Base-by-base conservation (phyloP, 2,797 vertebrate species). In the Orientallactaga sibirica region DNA sequence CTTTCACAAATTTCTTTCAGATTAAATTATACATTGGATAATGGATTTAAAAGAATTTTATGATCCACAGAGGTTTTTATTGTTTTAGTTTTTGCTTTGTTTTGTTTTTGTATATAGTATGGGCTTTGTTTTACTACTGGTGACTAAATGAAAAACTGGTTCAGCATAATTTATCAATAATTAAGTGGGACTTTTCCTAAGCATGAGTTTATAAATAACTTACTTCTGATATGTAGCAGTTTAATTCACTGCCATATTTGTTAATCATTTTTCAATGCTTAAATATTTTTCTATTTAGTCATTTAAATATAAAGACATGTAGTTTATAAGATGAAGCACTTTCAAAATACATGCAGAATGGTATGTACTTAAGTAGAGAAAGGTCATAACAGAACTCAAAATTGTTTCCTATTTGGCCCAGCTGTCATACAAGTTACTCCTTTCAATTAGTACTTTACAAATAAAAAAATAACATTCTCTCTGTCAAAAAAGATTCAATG, bases 401-500 rank as follows among this genome's bases (percentile, higher is more conserved):
- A 48, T 48, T 48, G 48, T 48, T 48, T 48, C 8, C 48, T 48
- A 48, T 48, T 48, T 48, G 48, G 10, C 48, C 48, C 48, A 48
- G 48, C 48, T 48, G 48, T 48, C 8, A 48, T 48, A 48, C 48
- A 48, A 48, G 48, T 48, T 48, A 48, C 48, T 48, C 48, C 48
- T 48, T 8, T 10, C 48, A 48, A 48, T 48, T 77, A 43, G 0
- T 64, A 12, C 16, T 83, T 83, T 88, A n/a, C 62, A 86, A 92
- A 41, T 41, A 19, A 70, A n/a, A 33, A 27, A 83, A 78, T 80
- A 43, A n/a, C 2, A 37, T 48, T 16, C 0, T 90, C 92, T 97
- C 92, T 94, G 91, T 87, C 90, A 88, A 93, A 95, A 96, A 86
- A 76, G 58, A 94, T 73, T 68, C 81, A 58, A 18, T 96, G 85